Conservation (phyloP, 1,140 invertebrate genomes). For the Teleogryllus occipitalis region DNA sequence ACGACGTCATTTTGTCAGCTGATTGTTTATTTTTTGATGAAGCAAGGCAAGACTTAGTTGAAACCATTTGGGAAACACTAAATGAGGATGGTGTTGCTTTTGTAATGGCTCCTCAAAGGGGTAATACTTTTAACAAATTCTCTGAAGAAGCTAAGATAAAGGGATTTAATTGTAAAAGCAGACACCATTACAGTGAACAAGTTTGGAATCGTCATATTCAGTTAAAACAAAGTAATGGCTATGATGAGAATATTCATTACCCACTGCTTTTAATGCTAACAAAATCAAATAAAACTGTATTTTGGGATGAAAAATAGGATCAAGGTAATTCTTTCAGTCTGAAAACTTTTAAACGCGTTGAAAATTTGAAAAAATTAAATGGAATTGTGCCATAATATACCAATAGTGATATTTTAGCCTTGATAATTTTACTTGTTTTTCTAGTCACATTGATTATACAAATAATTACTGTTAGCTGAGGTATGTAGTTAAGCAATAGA, state of each 20-base stretch:
- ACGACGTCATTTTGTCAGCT: constrained; percentile 65
- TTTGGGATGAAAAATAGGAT: constrained; percentile 3
- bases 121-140: constrained; percentile 62
- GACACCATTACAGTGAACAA: constrained; percentile 49
- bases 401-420: too few species aligned
- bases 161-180: constrained; percentile 48
- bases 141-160: constrained; percentile 46
- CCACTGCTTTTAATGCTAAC: constrained; percentile 51
- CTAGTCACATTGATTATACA: neutral
- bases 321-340: neutral
- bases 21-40: constrained; percentile 82
- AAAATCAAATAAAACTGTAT: constrained; percentile 32
- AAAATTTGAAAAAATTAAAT: too few species aligned
- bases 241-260: constrained; percentile 59
- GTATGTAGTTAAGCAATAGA: neutral
- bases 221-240: constrained; percentile 47
- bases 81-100: constrained; percentile 55
- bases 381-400: too few species aligned
- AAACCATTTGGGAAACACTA: constrained; percentile 57
- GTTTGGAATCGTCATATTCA: constrained; percentile 59
- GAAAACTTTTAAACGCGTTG: too few species aligned
- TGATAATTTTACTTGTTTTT: neutral
- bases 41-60: constrained; percentile 57
- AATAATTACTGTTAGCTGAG: neutral
- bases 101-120: constrained; percentile 68